Percentiles rank a stretch among this genome's conserved stretches.
phyloP scores from a whole-genome alignment of 2,113 vertebrate genomes.

The Tetrao urogallus region DNA sequence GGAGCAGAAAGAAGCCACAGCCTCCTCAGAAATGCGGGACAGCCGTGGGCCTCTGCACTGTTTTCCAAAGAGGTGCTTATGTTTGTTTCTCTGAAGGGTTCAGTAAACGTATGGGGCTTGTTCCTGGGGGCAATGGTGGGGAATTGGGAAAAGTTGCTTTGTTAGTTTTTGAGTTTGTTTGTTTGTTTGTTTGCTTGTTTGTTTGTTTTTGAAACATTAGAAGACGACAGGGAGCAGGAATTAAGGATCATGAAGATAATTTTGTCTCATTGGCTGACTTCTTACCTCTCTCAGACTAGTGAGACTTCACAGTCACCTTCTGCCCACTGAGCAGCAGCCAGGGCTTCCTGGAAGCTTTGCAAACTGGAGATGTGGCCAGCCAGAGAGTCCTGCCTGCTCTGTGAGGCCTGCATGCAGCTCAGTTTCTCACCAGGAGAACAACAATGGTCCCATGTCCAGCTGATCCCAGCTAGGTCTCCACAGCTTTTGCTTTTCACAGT shows the following conservation, averaged over 20 bases:
- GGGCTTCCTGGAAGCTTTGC: neutral
- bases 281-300: neutral
- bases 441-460: neutral
- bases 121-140: neutral
- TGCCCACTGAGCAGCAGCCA: neutral
- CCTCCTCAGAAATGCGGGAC: conserved; percentile 52
- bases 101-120: neutral
- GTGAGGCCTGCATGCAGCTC: neutral
- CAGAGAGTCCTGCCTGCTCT: neutral
- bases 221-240: neutral
- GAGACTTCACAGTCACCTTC: neutral
- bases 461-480: neutral
- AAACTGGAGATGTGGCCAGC: neutral
- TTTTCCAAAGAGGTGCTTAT: conserved; percentile 46
- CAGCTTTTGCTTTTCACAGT: neutral
- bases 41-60: conserved; percentile 47
- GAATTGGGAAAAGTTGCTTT: neutral
- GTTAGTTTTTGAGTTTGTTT: neutral
- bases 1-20: conserved; percentile 20
- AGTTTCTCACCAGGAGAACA: neutral
- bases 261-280: neutral
- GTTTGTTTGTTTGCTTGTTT: no score
- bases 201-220: neutral
- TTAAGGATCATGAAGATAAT: neutral
- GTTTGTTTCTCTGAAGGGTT: conserved; percentile 30